These are phyloP conservation scores for Hippasteria phrygiana DNA, from an alignment of 53 echinoderm and acorn worm genomes.

Conservation along the genomic window DNA sequence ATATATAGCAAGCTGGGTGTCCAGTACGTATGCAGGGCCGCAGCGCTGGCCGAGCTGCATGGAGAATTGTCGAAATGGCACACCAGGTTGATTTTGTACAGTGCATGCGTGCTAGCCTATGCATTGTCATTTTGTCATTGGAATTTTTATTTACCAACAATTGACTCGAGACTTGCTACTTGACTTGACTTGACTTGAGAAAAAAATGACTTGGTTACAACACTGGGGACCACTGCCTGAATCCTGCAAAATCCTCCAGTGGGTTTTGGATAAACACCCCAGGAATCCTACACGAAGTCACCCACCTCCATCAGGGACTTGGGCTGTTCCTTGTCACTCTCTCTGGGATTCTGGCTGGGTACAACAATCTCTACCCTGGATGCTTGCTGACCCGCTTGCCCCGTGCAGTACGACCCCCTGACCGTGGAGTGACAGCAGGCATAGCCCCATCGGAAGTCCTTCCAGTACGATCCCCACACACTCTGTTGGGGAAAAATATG, in stretches of 20 bases:
- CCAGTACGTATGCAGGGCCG: too few species aligned
- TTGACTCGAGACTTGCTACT: neutral
- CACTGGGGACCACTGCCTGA: neutral
- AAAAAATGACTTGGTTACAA: neutral
- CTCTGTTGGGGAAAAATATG: conserved; percentile 67
- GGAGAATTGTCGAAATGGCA: too few species aligned
- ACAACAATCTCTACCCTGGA: conserved; percentile 36
- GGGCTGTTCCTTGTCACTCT: conserved; percentile 50
- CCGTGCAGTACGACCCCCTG: conserved; percentile 93
- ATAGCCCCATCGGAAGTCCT: conserved; percentile 91
- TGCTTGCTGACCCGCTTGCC: conserved; percentile 82
- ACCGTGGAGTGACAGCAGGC: conserved; percentile 91
- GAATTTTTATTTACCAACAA: too few species aligned
- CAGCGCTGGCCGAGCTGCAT: too few species aligned
- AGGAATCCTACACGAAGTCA: neutral
- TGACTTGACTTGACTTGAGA: neutral
- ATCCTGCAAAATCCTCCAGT: too few species aligned
- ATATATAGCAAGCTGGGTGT: too few species aligned
- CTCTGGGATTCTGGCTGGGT: conserved; percentile 40
- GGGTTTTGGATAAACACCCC: neutral
- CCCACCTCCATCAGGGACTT: conserved; percentile 93
- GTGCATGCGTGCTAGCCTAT: too few species aligned
- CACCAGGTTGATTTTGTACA: too few species aligned
- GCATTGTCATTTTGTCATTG: too few species aligned
- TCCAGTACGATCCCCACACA: conserved; percentile 99